phyloP scores from a whole-genome alignment of 2,888 invertebrate genomes.

The Salpingus planirostris region DNA sequence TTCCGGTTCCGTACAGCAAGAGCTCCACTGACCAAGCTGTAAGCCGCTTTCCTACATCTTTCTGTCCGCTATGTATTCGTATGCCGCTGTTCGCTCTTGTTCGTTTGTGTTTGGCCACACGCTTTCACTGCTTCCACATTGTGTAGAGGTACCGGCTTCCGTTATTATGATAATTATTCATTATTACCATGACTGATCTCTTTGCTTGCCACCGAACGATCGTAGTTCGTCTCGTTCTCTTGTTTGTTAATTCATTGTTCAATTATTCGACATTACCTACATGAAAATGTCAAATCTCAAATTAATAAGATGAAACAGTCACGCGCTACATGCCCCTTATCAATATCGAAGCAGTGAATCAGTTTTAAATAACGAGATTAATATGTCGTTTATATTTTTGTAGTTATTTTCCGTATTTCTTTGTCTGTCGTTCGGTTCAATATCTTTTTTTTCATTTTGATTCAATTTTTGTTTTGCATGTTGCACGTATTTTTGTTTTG shows the following conservation, averaged over 20 bases:
- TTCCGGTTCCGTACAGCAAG: constrained; percentile 99
- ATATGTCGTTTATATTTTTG: constrained; percentile 20
- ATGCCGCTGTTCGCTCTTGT: constrained; percentile 41
- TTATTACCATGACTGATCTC: constrained; percentile 13
- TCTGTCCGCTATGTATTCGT: constrained; percentile 45
- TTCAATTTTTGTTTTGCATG: constrained; percentile 31
- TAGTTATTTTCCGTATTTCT: constrained; percentile 18
- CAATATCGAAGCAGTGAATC: constrained; percentile 30
- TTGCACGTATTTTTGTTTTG: constrained; percentile 33
- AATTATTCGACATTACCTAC: constrained; percentile 4
- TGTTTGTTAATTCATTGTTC: constrained; percentile 12
- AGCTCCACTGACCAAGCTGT: constrained; percentile 99
- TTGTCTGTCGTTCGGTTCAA: constrained; percentile 16
- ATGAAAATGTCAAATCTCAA: no score
- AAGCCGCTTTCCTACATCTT: constrained; percentile 68
- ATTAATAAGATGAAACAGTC: no score
- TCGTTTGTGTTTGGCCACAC: constrained; percentile 39
- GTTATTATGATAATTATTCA: constrained; percentile 12
- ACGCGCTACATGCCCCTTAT: constrained; percentile 12
- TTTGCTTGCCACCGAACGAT: constrained; percentile 11
- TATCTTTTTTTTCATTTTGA: constrained; percentile 21
- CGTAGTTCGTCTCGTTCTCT: no score
- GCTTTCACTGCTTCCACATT: constrained; percentile 36
- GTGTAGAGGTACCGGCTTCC: constrained; percentile 22
- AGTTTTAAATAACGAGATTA: constrained; percentile 6